Conservation (phyloP, 2,797 vertebrate species). For the Muscicapa comitata region DNA sequence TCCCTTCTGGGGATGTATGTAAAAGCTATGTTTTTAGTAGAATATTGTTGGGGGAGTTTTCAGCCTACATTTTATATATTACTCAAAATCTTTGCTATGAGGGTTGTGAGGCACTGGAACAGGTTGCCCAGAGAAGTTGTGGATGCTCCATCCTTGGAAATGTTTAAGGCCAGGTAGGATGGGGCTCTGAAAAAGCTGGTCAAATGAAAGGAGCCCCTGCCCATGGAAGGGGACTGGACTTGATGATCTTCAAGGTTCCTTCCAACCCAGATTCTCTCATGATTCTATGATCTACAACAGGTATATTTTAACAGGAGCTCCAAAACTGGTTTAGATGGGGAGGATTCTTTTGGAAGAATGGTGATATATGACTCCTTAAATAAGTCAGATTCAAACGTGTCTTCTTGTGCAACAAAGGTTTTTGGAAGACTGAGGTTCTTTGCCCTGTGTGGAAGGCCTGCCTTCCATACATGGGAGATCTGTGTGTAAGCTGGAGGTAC, state of each 20-base stretch:
- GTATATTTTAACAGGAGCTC: background rate
- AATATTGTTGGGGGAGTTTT: background rate
- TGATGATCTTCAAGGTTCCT: background rate
- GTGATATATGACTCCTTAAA: background rate
- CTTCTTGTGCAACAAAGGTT: background rate
- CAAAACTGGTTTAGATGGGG: background rate
- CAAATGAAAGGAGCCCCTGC: background rate
- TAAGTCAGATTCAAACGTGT: background rate
- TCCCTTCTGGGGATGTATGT: background rate
- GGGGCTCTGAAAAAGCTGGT: background rate
- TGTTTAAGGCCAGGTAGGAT: background rate
- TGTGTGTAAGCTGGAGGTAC: background rate
- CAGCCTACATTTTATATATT: background rate
- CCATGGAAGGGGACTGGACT: background rate
- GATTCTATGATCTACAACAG: background rate
- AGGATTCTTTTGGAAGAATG: background rate
- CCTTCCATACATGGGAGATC: background rate
- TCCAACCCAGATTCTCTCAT: background rate
- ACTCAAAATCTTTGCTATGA: background rate
- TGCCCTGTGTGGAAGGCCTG: background rate
- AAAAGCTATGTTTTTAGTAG: background rate
- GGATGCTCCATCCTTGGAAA: background rate
- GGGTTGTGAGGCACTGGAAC: background rate
- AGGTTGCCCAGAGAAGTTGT: background rate
- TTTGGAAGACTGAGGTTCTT: background rate